Conservation (phyloP, 2,113 vertebrate species). For the Sylvicapra grimmia region DNA sequence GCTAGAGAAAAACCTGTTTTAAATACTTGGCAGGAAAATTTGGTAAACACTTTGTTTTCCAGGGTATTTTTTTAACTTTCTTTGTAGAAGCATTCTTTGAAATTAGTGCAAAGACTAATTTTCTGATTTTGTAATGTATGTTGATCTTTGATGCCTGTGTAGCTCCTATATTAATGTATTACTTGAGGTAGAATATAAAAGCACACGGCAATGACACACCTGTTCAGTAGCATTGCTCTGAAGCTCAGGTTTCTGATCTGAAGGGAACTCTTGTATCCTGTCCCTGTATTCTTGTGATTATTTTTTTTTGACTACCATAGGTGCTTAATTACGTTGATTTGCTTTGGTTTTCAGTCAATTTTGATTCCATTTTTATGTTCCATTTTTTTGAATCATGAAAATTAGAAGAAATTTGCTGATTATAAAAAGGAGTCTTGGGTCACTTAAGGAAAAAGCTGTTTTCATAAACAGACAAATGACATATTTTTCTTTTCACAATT, state of each 20-base stretch:
- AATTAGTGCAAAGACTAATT: not conserved
- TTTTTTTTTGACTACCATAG: not conserved
- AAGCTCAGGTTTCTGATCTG: not conserved
- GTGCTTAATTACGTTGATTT: not conserved
- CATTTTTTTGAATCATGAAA: not conserved
- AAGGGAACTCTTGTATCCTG: not conserved
- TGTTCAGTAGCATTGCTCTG: not conserved
- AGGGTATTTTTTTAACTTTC: not conserved
- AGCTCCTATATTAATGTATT: not conserved
- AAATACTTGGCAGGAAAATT: not conserved
- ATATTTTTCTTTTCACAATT: conserved; percentile 37
- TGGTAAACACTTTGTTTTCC: not conserved
- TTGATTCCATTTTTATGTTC: not conserved
- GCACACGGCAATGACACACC: rapidly evolving
- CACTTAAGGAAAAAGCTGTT: not conserved
- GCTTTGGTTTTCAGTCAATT: not conserved
- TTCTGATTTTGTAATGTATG: not conserved
- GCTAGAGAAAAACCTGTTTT: not conserved
- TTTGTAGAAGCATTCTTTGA: not conserved
- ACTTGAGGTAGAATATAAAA: not conserved
- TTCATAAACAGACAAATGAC: not conserved
- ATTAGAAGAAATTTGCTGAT: not conserved
- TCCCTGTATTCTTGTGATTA: not conserved
- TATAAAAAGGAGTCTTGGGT: not conserved
- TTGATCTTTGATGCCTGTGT: not conserved